phyloP scores from a whole-genome alignment of 1,140 invertebrate species.

The Lethrus apterus region DNA sequence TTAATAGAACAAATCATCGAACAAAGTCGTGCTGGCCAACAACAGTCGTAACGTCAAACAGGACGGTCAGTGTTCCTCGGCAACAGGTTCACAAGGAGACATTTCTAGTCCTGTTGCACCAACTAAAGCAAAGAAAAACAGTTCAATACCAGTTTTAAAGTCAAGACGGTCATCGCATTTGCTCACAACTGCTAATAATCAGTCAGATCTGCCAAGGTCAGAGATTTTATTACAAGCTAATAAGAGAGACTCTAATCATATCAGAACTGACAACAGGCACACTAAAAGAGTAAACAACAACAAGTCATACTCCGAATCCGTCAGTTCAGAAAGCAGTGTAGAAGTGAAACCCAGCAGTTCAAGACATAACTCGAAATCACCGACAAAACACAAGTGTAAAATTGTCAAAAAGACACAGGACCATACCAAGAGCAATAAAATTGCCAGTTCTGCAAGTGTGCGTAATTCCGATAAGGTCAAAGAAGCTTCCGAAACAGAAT shows the following conservation, averaged over 20 bases:
- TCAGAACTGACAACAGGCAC: not conserved
- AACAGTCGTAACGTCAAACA: not conserved
- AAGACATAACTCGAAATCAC: not conserved
- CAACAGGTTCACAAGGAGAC: constrained; percentile 2
- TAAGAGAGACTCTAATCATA: not conserved
- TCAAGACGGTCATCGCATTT: constrained; percentile 3
- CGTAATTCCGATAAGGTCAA: not conserved
- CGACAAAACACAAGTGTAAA: constrained; percentile 8
- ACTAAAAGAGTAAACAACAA: constrained; percentile 2
- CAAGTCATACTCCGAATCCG: not conserved
- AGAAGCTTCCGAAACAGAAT: constrained; percentile 5
- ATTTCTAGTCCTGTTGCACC: not conserved
- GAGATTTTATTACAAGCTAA: not conserved
- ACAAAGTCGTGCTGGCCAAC: constrained; percentile 9
- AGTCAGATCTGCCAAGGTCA: not conserved
- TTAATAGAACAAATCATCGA: too few species aligned
- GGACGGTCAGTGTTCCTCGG: not conserved
- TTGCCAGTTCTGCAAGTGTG: not conserved
- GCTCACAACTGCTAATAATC: not conserved
- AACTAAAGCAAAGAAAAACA: not conserved
- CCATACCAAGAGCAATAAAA: constrained; percentile 1
- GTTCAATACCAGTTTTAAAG: not conserved
- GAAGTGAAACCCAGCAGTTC: constrained; percentile 3
- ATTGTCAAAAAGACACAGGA: constrained; percentile 2
- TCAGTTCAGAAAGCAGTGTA: not conserved